These are phyloP conservation scores for Ammodytes dubius DNA, from an alignment of 2,113 vertebrate species.

Conservation along the genomic window DNA sequence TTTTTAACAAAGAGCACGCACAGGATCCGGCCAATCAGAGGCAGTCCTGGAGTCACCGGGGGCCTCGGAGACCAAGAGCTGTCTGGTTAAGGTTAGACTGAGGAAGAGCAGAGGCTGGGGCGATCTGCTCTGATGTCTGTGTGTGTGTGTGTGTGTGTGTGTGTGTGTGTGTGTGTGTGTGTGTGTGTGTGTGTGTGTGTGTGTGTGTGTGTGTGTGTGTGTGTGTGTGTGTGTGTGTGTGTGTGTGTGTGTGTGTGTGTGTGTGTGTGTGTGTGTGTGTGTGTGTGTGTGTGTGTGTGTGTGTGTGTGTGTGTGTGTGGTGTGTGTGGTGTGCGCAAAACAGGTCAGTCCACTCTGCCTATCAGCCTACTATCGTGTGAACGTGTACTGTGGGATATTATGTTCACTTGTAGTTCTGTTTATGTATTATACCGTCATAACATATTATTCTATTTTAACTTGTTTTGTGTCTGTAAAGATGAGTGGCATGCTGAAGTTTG, in stretches of 20 bases:
- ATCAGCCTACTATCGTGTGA: conserved; percentile 6
- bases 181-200: conserved; percentile 10
- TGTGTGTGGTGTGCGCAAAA: not conserved
- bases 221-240: conserved; percentile 7
- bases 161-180: conserved; percentile 2
- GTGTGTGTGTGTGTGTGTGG: conserved; percentile 13
- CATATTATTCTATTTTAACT: not conserved
- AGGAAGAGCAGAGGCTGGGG: conserved; percentile 67
- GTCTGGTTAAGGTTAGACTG: conserved; percentile 73
- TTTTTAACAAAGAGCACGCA: conserved; percentile 73
- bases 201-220: conserved; percentile 15
- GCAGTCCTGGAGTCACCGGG: conserved; percentile 57
- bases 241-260: conserved; percentile 19
- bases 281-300: conserved; percentile 2
- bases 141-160: not conserved
- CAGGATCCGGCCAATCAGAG: conserved; percentile 67
- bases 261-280: not conserved
- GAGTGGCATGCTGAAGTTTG: not conserved
- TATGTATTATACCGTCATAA: not conserved
- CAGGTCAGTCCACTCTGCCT: conserved; percentile 29
- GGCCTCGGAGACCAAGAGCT: conserved; percentile 60
- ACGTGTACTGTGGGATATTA: not conserved
- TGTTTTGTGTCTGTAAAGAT: not conserved
- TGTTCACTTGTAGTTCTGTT: not conserved
- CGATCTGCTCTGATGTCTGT: conserved; percentile 37